Base-by-base conservation (phyloP, 2,888 invertebrate species). In the Caenorhabditis afra region DNA sequence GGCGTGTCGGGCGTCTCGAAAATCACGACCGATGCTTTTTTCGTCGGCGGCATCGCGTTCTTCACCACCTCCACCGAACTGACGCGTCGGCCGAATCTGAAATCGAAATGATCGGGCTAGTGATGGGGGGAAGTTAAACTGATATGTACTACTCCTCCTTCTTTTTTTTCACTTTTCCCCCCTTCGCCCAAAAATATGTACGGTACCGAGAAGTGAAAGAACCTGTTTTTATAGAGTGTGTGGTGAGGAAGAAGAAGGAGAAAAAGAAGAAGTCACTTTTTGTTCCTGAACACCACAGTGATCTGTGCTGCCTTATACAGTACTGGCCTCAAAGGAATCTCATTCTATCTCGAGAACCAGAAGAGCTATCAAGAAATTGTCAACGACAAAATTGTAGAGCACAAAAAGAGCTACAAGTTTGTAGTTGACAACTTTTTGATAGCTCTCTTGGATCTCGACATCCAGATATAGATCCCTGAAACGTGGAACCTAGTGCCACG, bases 1-100 rank as follows among this genome's bases (percentile, higher is more conserved):
- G 83, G 83, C 16, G 81, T 64, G 47, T 81, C 81, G 14, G 83
- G 83, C 29, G 83, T 81, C 68, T 83, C 81, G 66, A 80, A 83
- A 41, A 83, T 73, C 44, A 83, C 83, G 16, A 80, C 71, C 22
- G 83, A 83, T 8, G 79, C 78, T 53, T 83, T 83, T 45, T 81
- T 81, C 14, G 80, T 80, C 14, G 83, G 70, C 22, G 83, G 83
- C 65, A 81, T 81, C 58, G 83, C 83, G 70, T 80, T 80, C 45
- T 76, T 74, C 49, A 83, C 83, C 4, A 66, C 78, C 73, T 83
- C 74, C 44, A 81, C 73, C 10, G 73, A 76, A 50, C 68, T 81
- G 50, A 80, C 80, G 18, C 80, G 75, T 50, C 80, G 55, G 14
- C 75, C 75, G 52, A 75, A 80, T 71, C 80, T 80, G 14, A 41